Percentiles rank a stretch among this genome's conserved stretches.
These are phyloP conservation scores for Leptinotarsa defecta DNA, from an alignment of 1,140 invertebrate species.

Conservation along the genomic window DNA sequence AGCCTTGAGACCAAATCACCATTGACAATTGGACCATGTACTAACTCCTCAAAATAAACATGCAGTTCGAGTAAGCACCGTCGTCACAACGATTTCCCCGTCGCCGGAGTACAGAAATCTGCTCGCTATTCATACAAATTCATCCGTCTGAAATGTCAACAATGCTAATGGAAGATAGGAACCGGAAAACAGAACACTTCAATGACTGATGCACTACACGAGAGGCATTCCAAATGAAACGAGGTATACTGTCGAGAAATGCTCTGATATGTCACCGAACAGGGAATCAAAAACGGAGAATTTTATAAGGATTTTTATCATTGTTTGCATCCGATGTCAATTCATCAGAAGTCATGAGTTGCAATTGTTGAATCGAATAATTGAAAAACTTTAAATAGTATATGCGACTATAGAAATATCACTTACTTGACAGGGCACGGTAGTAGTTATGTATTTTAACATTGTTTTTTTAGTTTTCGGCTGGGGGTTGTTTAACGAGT, in stretches of 20 bases:
- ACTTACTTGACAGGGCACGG: too few relatives aligned
- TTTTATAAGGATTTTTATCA: not conserved
- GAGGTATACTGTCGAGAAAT: not conserved
- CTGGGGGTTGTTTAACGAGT: too few relatives aligned
- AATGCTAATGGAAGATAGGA: conserved; percentile 3
- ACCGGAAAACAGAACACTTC: conserved; percentile 5
- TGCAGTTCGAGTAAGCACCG: not conserved
- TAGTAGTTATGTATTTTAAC: too few relatives aligned
- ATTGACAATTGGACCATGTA: not conserved
- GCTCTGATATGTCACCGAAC: not conserved
- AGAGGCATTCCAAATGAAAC: not conserved
- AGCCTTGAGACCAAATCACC: too few relatives aligned
- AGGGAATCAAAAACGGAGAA: not conserved
- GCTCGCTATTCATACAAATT: conserved; percentile 1
- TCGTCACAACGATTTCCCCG: not conserved
- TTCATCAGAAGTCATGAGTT: too few relatives aligned
- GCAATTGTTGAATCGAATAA: too few relatives aligned
- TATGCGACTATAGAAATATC: too few relatives aligned
- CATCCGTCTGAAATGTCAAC: conserved; percentile 7
- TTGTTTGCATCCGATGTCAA: not conserved
- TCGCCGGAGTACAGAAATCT: not conserved
- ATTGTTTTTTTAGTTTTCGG: too few relatives aligned
- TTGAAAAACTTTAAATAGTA: too few relatives aligned
- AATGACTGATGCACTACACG: conserved; percentile 3
- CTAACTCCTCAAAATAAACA: not conserved